These are phyloP conservation scores for Gymnothorax reevesii DNA, from an alignment of 2,797 vertebrate genomes.

Conservation along the genomic window DNA sequence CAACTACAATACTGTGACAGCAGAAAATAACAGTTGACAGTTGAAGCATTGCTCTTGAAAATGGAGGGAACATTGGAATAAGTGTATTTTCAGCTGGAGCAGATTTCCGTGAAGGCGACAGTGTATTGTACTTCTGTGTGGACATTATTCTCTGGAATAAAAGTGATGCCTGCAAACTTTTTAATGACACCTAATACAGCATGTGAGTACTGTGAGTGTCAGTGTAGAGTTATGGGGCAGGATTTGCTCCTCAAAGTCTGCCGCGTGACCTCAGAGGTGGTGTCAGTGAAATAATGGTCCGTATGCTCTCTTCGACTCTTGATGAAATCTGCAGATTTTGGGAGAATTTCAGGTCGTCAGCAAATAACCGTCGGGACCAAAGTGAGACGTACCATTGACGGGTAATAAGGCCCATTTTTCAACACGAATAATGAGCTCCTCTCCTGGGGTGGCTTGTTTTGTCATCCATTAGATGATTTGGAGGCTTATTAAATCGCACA, in stretches of 20 bases:
- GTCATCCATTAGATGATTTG: neutral
- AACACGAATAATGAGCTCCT: neutral
- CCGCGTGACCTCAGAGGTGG: constrained; percentile 20
- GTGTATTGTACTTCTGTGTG: too few species aligned
- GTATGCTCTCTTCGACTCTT: constrained; percentile 28
- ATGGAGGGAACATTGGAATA: too few species aligned
- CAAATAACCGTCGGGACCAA: neutral
- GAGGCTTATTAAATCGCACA: neutral
- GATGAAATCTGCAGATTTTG: constrained; percentile 23
- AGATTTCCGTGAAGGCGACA: too few species aligned
- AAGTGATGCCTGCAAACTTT: too few species aligned
- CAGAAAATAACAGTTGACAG: too few species aligned
- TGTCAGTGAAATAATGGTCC: constrained; percentile 20
- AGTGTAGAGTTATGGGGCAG: neutral
- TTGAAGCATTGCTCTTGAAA: too few species aligned
- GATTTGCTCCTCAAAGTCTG: neutral
- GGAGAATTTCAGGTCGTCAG: neutral
- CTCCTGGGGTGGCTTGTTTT: neutral
- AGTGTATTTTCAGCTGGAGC: too few species aligned
- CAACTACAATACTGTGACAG: too few species aligned
- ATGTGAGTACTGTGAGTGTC: neutral
- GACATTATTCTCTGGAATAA: too few species aligned
- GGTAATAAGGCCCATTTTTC: neutral
- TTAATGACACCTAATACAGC: too few species aligned
- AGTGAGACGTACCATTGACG: neutral